Percentiles rank a stretch among this genome's conserved stretches.
phyloP scores from a whole-genome alignment of 2,888 invertebrate species.

The Pandemis corylana region DNA sequence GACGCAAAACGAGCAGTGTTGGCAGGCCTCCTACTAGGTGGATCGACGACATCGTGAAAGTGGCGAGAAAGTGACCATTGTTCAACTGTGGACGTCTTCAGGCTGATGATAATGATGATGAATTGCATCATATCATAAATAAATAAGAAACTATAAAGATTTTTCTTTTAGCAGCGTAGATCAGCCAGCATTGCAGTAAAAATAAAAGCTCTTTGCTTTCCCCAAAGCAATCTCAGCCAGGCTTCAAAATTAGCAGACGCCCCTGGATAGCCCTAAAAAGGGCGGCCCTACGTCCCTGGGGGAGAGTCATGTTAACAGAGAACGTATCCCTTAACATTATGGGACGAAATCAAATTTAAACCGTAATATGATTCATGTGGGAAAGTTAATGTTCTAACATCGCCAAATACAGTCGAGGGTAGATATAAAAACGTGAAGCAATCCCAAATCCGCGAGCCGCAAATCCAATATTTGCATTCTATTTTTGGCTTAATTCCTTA shows the following conservation, averaged over 20 bases:
- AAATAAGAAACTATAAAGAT: no score
- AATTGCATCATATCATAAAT: no score
- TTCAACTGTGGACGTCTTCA: no score
- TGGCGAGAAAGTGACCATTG: no score
- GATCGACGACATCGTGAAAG: no score
- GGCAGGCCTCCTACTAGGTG: no score
- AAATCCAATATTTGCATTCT: conserved; percentile 5
- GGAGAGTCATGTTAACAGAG: not conserved
- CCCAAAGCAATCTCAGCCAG: not conserved
- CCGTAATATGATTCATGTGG: not conserved
- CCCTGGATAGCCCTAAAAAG: conserved; percentile 5
- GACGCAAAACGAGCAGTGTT: no score
- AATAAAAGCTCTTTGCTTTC: not conserved
- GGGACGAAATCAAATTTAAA: conserved; percentile 12
- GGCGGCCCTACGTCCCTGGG: not conserved
- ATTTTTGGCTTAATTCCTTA: conserved; percentile 17
- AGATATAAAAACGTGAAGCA: not conserved
- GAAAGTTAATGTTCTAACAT: not conserved
- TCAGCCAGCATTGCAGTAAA: not conserved
- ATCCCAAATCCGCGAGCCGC: not conserved
- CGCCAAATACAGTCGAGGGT: no score
- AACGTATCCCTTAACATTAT: not conserved
- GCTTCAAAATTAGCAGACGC: not conserved
- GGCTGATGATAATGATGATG: no score
- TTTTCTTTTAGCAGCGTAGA: no score